phyloP scores from a whole-genome alignment of 1,140 invertebrate genomes.

The Zaprionus africanus region DNA sequence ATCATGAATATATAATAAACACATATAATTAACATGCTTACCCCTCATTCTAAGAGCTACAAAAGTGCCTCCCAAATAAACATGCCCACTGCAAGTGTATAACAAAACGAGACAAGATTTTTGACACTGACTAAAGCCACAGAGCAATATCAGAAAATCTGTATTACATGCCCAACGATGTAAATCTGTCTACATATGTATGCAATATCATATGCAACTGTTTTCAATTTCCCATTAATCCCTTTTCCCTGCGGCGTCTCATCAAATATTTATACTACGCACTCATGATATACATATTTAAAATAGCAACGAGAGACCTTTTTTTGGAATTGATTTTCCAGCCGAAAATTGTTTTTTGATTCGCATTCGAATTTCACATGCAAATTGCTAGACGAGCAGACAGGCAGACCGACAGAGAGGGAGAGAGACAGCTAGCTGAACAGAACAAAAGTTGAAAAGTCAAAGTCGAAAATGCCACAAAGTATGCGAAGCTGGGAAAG shows the following conservation, averaged over 20 bases:
- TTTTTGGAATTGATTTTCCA: constrained; percentile 71
- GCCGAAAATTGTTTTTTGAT: constrained; percentile 63
- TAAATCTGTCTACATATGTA: not conserved
- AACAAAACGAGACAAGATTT: not conserved
- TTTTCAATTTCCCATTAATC: constrained; percentile 73
- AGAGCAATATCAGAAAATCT: not conserved
- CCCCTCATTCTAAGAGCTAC: too few relatives aligned
- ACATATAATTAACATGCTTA: too few relatives aligned
- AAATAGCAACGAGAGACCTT: constrained; percentile 42
- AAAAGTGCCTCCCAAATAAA: not conserved
- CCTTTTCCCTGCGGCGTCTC: not conserved
- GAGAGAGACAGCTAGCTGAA: constrained; percentile 1
- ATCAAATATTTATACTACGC: constrained; percentile 50
- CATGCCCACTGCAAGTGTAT: not conserved
- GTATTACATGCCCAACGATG: not conserved
- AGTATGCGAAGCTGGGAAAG: constrained; percentile 31
- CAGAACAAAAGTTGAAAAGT: constrained; percentile 6
- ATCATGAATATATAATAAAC: too few relatives aligned
- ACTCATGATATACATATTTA: constrained; percentile 51
- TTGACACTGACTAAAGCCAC: not conserved
- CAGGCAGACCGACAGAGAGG: not conserved
- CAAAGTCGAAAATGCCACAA: constrained; percentile 28
- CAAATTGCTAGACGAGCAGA: constrained; percentile 42
- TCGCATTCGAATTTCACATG: constrained; percentile 60
- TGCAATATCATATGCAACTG: constrained; percentile 51